Percentiles rank a stretch among this genome's conserved stretches.
phyloP scores from a whole-genome alignment of 2,113 vertebrate species.

The Gambusia holbrooki region DNA sequence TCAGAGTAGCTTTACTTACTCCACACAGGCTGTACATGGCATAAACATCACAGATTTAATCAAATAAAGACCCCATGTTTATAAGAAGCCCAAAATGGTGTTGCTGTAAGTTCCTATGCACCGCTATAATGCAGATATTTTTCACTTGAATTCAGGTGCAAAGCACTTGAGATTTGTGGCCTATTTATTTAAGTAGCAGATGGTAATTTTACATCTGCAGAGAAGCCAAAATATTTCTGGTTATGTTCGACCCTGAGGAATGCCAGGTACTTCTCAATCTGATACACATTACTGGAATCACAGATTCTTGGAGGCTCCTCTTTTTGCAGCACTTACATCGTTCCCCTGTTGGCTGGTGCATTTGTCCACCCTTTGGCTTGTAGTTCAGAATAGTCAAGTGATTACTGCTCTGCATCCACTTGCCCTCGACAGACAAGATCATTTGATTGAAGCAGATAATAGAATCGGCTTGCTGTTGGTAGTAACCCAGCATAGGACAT shows the following conservation, averaged over 20 bases:
- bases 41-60: not conserved
- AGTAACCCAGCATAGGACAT: not conserved
- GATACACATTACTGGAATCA: slow-evolving; percentile 61
- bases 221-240: slow-evolving; percentile 59
- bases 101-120: slow-evolving; percentile 28
- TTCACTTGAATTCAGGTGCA: slow-evolving; percentile 13
- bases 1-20: slow-evolving; percentile 29
- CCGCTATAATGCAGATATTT: slow-evolving; percentile 14
- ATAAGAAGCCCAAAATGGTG: slow-evolving; percentile 3
- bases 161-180: slow-evolving; percentile 27
- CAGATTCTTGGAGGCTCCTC: slow-evolving; percentile 38
- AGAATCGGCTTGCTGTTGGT: not conserved
- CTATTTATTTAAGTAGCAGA: slow-evolving; percentile 56
- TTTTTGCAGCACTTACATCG: slow-evolving; percentile 50
- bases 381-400: slow-evolving; percentile 30
- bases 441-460: not conserved
- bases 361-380: slow-evolving; percentile 14
- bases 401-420: slow-evolving; percentile 26
- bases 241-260: slow-evolving; percentile 55
- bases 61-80: not conserved
- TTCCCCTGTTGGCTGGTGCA: slow-evolving; percentile 22
- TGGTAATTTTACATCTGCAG: slow-evolving; percentile 51
- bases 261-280: slow-evolving; percentile 40
- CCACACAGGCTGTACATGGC: not conserved
- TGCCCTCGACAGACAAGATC: not conserved